Conservation (phyloP, 1,140 invertebrate genomes). For the Camponotus pennsylvanicus region DNA sequence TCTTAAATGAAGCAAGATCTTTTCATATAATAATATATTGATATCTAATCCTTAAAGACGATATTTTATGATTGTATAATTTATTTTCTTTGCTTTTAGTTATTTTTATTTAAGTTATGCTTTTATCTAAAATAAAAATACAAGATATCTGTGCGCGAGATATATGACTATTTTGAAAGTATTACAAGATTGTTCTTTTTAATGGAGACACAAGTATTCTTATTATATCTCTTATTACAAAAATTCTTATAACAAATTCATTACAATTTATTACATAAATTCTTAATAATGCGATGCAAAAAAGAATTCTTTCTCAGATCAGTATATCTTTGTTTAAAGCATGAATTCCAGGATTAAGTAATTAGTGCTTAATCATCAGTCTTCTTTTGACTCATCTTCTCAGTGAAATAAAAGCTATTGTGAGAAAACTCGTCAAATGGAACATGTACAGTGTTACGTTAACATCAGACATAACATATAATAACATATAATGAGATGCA, state of each 20-base stretch:
- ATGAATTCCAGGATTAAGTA: slow-evolving; percentile 15
- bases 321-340: background rate
- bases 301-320: background rate
- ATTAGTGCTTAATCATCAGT: slow-evolving; percentile 2
- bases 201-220: background rate
- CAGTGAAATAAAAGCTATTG: slow-evolving; percentile 1
- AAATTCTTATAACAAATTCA: background rate
- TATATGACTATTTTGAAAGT: background rate
- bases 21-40: too few species aligned
- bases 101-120: too few species aligned
- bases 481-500: too few species aligned
- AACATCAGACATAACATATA: background rate
- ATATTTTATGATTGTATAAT: too few species aligned
- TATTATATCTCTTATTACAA: background rate
- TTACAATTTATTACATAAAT: background rate
- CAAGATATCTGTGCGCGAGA: background rate
- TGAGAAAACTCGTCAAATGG: background rate
- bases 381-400: slow-evolving; percentile 18
- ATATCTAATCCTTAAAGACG: too few species aligned
- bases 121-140: slow-evolving; percentile 1
- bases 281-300: background rate
- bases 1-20: too few species aligned
- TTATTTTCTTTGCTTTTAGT: too few species aligned
- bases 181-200: background rate
- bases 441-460: slow-evolving; percentile 19